phyloP scores from a whole-genome alignment of 2,113 vertebrate species.

The Perca flavescens region DNA sequence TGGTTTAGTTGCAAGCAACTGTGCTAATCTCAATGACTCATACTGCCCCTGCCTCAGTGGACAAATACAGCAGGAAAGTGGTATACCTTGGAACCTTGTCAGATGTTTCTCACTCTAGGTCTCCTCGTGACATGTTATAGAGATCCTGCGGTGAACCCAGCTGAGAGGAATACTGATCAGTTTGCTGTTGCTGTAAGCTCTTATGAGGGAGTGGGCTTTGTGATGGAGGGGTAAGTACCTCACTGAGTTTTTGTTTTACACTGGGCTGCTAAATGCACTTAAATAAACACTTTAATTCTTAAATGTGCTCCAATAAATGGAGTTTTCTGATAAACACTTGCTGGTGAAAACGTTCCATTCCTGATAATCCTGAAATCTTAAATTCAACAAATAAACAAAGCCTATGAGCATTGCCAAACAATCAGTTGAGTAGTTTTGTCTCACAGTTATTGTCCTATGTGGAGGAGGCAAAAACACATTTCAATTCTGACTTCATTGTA shows the following conservation, averaged over 20 bases:
- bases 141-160: constrained; percentile 32
- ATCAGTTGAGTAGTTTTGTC: constrained; percentile 62
- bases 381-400: constrained; percentile 48
- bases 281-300: not conserved
- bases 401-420: constrained; percentile 41
- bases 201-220: constrained; percentile 58
- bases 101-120: constrained; percentile 55
- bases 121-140: constrained; percentile 49
- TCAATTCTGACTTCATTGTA: not conserved
- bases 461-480: not conserved
- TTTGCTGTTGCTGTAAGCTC: constrained; percentile 56
- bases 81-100: constrained; percentile 39
- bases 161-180: constrained; percentile 76
- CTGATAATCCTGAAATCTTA: constrained; percentile 45
- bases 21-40: constrained; percentile 63
- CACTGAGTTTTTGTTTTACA: constrained; percentile 23
- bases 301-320: constrained; percentile 25
- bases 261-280: constrained; percentile 11
- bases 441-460: constrained; percentile 14
- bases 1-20: constrained; percentile 74
- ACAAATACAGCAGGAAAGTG: constrained; percentile 74
- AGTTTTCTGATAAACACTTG: constrained; percentile 33
- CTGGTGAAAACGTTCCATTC: constrained; percentile 47
- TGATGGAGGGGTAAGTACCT: constrained; percentile 73
- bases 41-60: constrained; percentile 68